Evolutionary conservation across 1,140 invertebrate genomes (phyloP).

Genomic region (Trinorchestia longiramus): DNA sequence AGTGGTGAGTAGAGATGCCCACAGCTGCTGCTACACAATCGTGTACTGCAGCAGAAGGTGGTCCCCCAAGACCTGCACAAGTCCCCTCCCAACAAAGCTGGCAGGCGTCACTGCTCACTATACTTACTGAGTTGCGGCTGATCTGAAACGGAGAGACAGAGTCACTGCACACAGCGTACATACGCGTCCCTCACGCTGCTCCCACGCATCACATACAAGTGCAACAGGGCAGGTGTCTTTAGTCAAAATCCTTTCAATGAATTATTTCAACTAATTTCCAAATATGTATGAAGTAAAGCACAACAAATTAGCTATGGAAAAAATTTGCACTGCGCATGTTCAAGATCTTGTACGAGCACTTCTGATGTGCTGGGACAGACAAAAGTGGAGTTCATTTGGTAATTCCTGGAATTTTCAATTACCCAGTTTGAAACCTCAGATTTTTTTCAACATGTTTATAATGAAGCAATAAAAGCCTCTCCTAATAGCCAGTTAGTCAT

Average conservation of each 20-base stretch:
- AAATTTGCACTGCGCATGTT: no score
- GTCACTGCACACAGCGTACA: not conserved
- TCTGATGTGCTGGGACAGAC: no score
- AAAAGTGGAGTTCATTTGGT: no score
- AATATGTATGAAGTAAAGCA: not conserved
- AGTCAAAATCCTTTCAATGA: not conserved
- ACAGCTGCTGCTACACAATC: not conserved
- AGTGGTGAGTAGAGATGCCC: not conserved
- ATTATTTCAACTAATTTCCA: not conserved
- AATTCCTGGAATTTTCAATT: no score
- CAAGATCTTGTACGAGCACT: no score
- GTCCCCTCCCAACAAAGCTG: not conserved
- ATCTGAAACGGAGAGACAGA: constrained; percentile 52
- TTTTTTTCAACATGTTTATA: no score
- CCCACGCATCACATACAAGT: not conserved
- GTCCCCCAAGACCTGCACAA: no score
- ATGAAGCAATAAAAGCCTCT: no score
- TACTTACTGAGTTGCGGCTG: constrained; percentile 58
- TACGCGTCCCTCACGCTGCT: not conserved
- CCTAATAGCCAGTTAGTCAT: no score
- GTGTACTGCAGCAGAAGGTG: not conserved
- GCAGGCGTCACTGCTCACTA: not conserved
- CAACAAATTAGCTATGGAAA: not conserved
- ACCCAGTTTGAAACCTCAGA: no score
- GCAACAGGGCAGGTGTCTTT: not conserved